Evolutionary conservation across 2,113 vertebrate genomes (phyloP).

Genomic region (Neolamprologus devosi): DNA sequence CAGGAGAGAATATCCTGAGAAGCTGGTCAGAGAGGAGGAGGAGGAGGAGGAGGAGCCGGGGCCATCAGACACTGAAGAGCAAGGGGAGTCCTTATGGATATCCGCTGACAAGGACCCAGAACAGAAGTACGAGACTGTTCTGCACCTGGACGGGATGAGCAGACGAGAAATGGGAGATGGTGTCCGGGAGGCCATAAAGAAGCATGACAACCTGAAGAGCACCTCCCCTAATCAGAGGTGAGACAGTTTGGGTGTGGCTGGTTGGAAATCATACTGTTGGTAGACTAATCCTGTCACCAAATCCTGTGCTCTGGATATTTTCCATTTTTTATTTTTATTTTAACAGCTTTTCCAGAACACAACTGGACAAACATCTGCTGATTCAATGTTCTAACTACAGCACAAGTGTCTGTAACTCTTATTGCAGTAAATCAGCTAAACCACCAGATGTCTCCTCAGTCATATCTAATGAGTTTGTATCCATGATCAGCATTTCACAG

Average conservation of each 20-base stretch:
- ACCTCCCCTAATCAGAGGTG: slow-evolving; percentile 35
- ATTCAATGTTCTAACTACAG: neutral
- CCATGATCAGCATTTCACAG: neutral
- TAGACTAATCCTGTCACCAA: neutral
- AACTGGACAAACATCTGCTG: neutral
- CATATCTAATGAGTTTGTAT: neutral
- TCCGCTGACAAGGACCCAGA: neutral
- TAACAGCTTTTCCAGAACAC: neutral
- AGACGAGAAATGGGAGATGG: neutral
- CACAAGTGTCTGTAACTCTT: neutral
- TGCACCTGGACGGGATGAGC: slow-evolving; percentile 9
- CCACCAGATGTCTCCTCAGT: slow-evolving; percentile 38
- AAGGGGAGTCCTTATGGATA: neutral
- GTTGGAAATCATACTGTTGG: neutral
- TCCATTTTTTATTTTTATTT: neutral
- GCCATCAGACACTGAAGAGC: neutral
- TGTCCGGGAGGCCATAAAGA: slow-evolving; percentile 12
- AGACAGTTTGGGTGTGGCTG: neutral
- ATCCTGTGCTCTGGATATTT: neutral
- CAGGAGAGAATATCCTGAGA: neutral
- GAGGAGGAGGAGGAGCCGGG: neutral
- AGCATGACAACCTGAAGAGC: slow-evolving; percentile 37
- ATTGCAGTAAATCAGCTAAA: neutral
- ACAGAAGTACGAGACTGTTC: slow-evolving; percentile 16
- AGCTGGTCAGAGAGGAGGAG: neutral